Evolutionary conservation across 2,113 vertebrate genomes (phyloP).

Genomic region (Oncorhynchus kisutch): DNA sequence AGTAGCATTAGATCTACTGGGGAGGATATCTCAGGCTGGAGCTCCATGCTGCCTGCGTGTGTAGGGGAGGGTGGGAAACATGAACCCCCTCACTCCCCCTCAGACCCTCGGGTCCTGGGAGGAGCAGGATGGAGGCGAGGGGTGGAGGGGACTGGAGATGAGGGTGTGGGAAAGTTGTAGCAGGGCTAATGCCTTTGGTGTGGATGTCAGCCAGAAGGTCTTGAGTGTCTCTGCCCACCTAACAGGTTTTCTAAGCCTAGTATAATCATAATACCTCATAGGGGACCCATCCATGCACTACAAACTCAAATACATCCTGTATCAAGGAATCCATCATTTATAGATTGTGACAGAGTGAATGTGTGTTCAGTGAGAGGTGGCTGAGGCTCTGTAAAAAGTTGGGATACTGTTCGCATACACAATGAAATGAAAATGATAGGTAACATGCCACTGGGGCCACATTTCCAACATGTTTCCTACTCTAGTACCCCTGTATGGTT

Average conservation of each 20-base stretch:
- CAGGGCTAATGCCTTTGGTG: too few species aligned
- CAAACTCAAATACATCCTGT: too few species aligned
- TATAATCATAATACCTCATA: too few species aligned
- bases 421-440: too few species aligned
- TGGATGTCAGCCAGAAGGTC: background rate
- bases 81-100: background rate
- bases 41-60: background rate
- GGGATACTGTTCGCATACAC: background rate
- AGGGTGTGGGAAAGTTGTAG: background rate
- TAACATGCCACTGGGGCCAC: too few species aligned
- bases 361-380: too few species aligned
- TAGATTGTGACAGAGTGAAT: too few species aligned
- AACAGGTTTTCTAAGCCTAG: too few species aligned
- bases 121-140: background rate
- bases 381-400: background rate
- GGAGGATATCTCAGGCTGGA: background rate
- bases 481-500: background rate
- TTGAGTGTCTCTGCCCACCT: background rate
- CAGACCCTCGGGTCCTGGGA: background rate
- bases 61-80: background rate
- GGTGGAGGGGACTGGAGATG: too few species aligned
- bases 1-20: background rate
- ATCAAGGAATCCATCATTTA: too few species aligned
- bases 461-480: too few species aligned
- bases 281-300: too few species aligned